A percentile compares a stretch with the other conserved stretches of the same genome.
phyloP scores from a whole-genome alignment of 1,140 invertebrate genomes.

The Drosophila parvula region DNA sequence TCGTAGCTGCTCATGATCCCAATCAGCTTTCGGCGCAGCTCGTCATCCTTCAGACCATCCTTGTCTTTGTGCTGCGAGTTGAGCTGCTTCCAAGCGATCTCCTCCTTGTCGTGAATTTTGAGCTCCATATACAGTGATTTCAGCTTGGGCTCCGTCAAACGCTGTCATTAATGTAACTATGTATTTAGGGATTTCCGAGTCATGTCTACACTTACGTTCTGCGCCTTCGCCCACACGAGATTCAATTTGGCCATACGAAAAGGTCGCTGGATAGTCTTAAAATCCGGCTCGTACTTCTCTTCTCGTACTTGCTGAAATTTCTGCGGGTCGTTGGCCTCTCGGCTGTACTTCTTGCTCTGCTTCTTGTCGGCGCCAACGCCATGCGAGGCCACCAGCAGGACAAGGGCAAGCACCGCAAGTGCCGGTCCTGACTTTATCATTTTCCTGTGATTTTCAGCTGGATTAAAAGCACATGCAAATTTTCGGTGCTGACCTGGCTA shows the following conservation, averaged over 20 bases:
- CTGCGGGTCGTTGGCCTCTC: slow-evolving; percentile 68
- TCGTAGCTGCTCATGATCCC: slow-evolving; percentile 93
- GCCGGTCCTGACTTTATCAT: slow-evolving; percentile 2
- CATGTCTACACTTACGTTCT: slow-evolving; percentile 86
- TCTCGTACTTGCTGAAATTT: slow-evolving; percentile 57
- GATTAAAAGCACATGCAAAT: slow-evolving; percentile 25
- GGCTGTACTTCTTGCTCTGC: slow-evolving; percentile 74
- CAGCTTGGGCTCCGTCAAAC: slow-evolving; percentile 92
- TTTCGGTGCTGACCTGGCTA: slow-evolving; percentile 50
- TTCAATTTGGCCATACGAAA: slow-evolving; percentile 94
- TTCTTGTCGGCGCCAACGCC: slow-evolving; percentile 61
- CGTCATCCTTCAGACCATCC: slow-evolving; percentile 93
- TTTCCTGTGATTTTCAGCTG: slow-evolving; percentile 1
- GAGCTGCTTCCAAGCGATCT: slow-evolving; percentile 92
- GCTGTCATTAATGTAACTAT: slow-evolving; percentile 85
- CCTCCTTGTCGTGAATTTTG: slow-evolving; percentile 96
- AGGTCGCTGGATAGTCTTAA: slow-evolving; percentile 88
- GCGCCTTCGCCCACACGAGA: slow-evolving; percentile 92
- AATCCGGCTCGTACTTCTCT: slow-evolving; percentile 72
- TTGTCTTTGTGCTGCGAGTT: slow-evolving; percentile 93
- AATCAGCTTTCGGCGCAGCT: slow-evolving; percentile 91
- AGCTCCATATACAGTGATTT: slow-evolving; percentile 94
- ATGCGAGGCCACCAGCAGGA: slow-evolving; percentile 29
- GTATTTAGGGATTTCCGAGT: background rate
- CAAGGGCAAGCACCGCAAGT: slow-evolving; percentile 14